Evolutionary conservation across 1,140 invertebrate species (phyloP).

Genomic region (Monochamus saltuarius): DNA sequence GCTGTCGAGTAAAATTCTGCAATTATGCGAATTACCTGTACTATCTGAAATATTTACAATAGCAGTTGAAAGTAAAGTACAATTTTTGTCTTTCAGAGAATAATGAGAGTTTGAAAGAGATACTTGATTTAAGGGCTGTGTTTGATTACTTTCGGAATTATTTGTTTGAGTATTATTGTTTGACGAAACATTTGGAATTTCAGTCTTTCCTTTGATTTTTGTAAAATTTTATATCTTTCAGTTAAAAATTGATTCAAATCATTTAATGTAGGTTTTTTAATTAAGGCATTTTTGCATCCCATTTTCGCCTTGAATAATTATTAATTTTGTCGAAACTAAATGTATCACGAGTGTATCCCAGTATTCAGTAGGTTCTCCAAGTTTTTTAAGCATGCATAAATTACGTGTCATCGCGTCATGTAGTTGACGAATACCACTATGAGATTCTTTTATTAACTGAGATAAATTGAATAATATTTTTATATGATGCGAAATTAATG

Average conservation of each 20-base stretch:
- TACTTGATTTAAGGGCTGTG: not conserved
- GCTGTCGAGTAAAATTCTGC: constrained; percentile 25
- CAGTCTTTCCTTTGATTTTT: no score
- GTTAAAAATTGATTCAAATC: no score
- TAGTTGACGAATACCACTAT: constrained; percentile 13
- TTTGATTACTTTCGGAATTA: no score
- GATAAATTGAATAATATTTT: constrained; percentile 19
- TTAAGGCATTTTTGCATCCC: no score
- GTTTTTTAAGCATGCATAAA: constrained; percentile 23
- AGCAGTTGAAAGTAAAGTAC: constrained; percentile 22
- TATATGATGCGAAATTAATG: constrained; percentile 24
- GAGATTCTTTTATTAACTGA: constrained; percentile 10
- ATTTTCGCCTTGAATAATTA: constrained; percentile 19
- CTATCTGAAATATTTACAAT: constrained; percentile 6
- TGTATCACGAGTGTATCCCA: constrained; percentile 32
- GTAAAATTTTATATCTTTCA: no score
- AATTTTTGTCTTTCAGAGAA: not conserved
- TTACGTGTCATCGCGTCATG: constrained; percentile 30
- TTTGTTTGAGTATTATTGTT: not conserved
- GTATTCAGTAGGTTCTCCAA: no score
- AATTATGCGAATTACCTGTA: constrained; percentile 2
- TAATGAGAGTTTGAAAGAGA: not conserved
- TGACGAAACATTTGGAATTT: not conserved
- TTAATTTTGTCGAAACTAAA: constrained; percentile 25
- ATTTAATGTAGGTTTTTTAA: no score